Evolutionary conservation across 2,888 invertebrate genomes (phyloP).

Genomic region (Acronicta leporina): DNA sequence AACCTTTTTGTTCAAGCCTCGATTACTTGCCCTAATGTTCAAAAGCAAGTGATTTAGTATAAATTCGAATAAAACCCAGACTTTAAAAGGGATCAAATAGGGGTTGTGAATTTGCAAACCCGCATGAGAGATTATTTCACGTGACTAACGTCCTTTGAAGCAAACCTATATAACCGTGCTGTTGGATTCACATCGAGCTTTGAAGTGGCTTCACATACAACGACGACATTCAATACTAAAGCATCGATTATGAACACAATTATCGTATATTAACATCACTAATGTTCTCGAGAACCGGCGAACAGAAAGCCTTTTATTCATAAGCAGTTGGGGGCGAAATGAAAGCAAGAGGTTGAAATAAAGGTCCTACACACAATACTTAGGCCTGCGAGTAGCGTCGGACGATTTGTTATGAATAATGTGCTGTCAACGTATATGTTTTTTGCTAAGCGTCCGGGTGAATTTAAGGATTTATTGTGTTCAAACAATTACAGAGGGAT

Average conservation of each 20-base stretch:
- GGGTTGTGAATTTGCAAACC: slow-evolving; percentile 51
- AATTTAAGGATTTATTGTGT: slow-evolving; percentile 50
- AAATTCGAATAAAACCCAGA: slow-evolving; percentile 42
- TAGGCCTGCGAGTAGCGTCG: slow-evolving; percentile 30
- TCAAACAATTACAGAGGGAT: slow-evolving; percentile 50
- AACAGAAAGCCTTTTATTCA: slow-evolving; percentile 77
- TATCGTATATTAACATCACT: slow-evolving; percentile 83
- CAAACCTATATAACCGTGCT: slow-evolving; percentile 50
- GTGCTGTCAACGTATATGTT: slow-evolving; percentile 53
- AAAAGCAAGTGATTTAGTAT: slow-evolving; percentile 37
- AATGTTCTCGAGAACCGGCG: slow-evolving; percentile 75
- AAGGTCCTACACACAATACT: slow-evolving; percentile 59
- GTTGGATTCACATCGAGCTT: slow-evolving; percentile 52
- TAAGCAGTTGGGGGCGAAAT: slow-evolving; percentile 67
- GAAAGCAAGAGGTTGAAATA: slow-evolving; percentile 71
- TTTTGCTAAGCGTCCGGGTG: slow-evolving; percentile 44
- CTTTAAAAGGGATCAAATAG: slow-evolving; percentile 46
- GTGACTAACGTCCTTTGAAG: slow-evolving; percentile 56
- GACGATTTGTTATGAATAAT: slow-evolving; percentile 51
- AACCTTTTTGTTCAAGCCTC: slow-evolving; percentile 12
- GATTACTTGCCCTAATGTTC: slow-evolving; percentile 16
- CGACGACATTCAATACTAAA: slow-evolving; percentile 67
- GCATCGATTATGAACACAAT: slow-evolving; percentile 78
- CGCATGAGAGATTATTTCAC: slow-evolving; percentile 60
- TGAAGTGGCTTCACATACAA: slow-evolving; percentile 56